phyloP scores from a whole-genome alignment of 2,888 invertebrate genomes.

The Ligdia adustata region DNA sequence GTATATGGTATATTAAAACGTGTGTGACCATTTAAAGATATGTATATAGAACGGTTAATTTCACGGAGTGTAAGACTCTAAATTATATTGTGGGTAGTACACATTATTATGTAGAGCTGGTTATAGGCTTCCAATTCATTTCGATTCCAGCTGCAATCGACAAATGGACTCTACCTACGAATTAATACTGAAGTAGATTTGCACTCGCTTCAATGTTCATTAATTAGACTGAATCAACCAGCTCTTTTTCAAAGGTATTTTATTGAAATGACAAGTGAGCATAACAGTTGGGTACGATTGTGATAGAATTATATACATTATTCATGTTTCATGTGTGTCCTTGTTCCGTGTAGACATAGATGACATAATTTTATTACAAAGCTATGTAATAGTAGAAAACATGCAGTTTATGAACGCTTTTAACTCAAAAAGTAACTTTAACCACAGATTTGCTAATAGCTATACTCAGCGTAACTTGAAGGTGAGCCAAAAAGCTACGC shows the following conservation, averaged over 20 bases:
- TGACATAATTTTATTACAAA: slow-evolving; percentile 21
- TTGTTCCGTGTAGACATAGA: slow-evolving; percentile 24
- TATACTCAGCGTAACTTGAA: no score
- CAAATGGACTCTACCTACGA: slow-evolving; percentile 40
- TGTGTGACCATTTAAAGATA: no score
- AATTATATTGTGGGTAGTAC: not conserved
- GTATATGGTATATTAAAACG: no score
- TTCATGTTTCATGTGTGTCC: slow-evolving; percentile 43
- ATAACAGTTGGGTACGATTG: slow-evolving; percentile 44
- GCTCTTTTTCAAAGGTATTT: slow-evolving; percentile 31
- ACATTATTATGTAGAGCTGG: not conserved
- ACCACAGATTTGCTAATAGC: no score
- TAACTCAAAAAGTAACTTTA: no score
- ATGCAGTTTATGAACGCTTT: no score
- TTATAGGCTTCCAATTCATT: slow-evolving; percentile 41
- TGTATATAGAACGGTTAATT: no score
- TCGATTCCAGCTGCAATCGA: slow-evolving; percentile 42
- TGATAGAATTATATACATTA: slow-evolving; percentile 57
- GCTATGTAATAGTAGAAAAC: no score
- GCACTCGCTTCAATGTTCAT: slow-evolving; percentile 12
- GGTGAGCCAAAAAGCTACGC: no score
- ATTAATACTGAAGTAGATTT: slow-evolving; percentile 36
- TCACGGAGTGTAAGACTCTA: not conserved
- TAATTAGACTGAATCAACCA: slow-evolving; percentile 11
- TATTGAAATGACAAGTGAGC: slow-evolving; percentile 50